phyloP scores from a whole-genome alignment of 2,113 vertebrate species.

The Gobiocypris rarus region DNA sequence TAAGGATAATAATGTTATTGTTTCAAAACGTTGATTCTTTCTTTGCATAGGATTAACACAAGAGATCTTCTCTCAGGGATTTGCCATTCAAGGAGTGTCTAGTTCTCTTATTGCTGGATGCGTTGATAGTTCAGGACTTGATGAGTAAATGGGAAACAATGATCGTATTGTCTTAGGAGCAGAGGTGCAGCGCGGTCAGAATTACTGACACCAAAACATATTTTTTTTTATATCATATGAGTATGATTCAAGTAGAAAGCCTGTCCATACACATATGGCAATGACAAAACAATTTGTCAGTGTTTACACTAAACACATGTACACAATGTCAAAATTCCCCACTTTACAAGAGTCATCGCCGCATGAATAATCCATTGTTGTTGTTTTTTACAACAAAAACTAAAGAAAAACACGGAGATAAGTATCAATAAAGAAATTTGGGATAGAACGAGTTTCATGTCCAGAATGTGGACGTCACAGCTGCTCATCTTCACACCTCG shows the following conservation, averaged over 20 bases:
- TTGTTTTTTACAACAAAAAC: not conserved
- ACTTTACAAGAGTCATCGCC: not conserved
- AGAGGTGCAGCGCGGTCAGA: conserved; percentile 1
- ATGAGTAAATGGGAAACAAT: not conserved
- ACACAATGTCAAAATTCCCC: conserved; percentile 11
- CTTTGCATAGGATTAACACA: conserved; percentile 28
- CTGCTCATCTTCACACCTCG: not conserved
- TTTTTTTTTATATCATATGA: not conserved
- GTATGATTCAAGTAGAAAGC: not conserved
- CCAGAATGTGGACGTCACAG: not conserved
- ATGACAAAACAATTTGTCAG: not conserved
- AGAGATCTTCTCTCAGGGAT: conserved; percentile 29
- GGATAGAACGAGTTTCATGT: conserved; percentile 16
- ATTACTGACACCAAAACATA: conserved; percentile 8
- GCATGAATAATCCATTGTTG: not conserved
- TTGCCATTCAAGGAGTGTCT: conserved; percentile 47
- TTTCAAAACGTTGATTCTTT: conserved; percentile 38
- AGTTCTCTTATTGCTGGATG: conserved; percentile 17
- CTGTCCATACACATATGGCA: not conserved
- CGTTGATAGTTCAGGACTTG: conserved; percentile 27
- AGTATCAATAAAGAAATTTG: not conserved
- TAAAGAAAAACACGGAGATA: not conserved
- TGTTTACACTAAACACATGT: conserved; percentile 6
- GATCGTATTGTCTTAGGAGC: not conserved
- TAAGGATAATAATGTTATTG: conserved; percentile 46